phyloP scores from a whole-genome alignment of 1,140 invertebrate species.

The Pseudobourletiella spinata region DNA sequence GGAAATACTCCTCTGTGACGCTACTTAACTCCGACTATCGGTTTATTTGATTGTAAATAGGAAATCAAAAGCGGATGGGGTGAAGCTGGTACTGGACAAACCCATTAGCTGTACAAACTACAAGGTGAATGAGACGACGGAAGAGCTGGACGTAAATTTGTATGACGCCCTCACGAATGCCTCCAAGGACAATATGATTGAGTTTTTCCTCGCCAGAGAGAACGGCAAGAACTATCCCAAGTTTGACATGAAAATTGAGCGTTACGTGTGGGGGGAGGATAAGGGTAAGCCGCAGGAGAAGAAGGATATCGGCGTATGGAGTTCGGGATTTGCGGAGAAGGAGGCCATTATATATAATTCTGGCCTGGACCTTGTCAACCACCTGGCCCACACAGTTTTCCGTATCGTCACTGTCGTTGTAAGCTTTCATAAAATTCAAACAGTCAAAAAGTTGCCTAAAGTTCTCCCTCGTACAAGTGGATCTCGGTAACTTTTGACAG shows the following conservation, averaged over 20 bases:
- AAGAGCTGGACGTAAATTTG: slow-evolving; percentile 16
- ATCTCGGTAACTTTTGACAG: no score
- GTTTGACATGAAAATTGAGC: slow-evolving; percentile 57
- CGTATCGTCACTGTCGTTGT: slow-evolving; percentile 67
- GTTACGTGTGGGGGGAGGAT: slow-evolving; percentile 43
- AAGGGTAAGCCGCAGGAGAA: slow-evolving; percentile 28
- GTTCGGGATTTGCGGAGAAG: slow-evolving; percentile 49
- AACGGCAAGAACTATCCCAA: slow-evolving; percentile 64
- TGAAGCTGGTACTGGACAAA: not conserved
- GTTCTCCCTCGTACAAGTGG: no score
- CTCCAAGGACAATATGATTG: slow-evolving; percentile 44
- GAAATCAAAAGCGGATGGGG: not conserved
- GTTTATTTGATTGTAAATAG: no score
- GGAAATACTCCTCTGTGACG: not conserved
- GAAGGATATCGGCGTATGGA: slow-evolving; percentile 55
- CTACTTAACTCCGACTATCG: no score
- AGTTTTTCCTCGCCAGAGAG: slow-evolving; percentile 45
- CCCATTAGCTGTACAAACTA: not conserved
- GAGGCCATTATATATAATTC: slow-evolving; percentile 53
- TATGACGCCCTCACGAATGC: slow-evolving; percentile 11
- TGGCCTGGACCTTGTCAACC: slow-evolving; percentile 57
- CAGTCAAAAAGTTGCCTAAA: no score
- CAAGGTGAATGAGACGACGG: not conserved
- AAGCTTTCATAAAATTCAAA: no score
- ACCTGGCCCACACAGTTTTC: slow-evolving; percentile 68